Evolutionary conservation across 2,797 vertebrate species (phyloP).

Genomic region (Apogon hyalosoma): DNA sequence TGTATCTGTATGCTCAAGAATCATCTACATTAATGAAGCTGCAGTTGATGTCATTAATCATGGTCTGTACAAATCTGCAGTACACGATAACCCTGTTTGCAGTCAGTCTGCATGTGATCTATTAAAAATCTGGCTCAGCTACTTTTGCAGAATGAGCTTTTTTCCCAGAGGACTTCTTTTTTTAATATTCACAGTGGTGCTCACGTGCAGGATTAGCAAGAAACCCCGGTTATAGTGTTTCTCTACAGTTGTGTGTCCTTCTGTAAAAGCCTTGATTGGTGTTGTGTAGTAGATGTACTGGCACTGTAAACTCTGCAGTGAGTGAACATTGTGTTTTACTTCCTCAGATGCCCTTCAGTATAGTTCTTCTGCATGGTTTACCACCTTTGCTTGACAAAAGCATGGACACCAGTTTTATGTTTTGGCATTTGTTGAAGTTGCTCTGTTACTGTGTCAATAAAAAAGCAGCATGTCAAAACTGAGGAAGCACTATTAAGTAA

Average conservation of each 20-base stretch:
- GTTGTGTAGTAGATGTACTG: neutral
- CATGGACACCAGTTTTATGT: slow-evolving; percentile 1
- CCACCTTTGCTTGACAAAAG: slow-evolving; percentile 14
- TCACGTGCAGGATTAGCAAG: neutral
- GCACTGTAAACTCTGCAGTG: neutral
- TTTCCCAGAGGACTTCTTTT: neutral
- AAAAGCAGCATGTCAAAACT: slow-evolving; percentile 5
- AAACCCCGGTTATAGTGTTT: neutral
- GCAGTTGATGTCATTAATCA: slow-evolving; percentile 22
- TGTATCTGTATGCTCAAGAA: neutral
- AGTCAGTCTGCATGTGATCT: neutral
- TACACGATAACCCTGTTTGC: neutral
- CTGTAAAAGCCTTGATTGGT: neutral
- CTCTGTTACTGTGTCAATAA: neutral
- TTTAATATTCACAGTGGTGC: neutral
- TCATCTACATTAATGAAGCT: neutral
- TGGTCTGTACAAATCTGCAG: neutral
- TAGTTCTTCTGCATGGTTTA: slow-evolving; percentile 7
- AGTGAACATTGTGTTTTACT: neutral
- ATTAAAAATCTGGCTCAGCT: slow-evolving; percentile 10
- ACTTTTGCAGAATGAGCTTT: neutral
- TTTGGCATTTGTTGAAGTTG: slow-evolving; percentile 9
- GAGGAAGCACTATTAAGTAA: neutral
- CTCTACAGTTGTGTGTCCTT: too few relatives aligned
- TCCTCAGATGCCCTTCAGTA: neutral